phyloP scores from a whole-genome alignment of 2,888 invertebrate species.

The Caprella mutica region DNA sequence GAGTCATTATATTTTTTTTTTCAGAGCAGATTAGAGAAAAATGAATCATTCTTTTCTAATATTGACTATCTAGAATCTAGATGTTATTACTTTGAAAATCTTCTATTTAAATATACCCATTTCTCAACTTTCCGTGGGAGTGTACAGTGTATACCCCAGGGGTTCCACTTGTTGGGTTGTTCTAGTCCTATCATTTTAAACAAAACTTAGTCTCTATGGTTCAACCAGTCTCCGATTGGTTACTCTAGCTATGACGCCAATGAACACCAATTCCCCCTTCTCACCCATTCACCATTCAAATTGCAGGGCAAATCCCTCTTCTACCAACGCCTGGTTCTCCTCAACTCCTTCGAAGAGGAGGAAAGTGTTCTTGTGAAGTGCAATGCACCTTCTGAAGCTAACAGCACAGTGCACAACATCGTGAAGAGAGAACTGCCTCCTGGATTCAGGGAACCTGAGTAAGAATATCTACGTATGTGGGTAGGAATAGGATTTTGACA shows the following conservation, averaged over 20 bases:
- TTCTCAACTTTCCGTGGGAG: too few relatives aligned
- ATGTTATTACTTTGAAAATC: too few relatives aligned
- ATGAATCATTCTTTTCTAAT: too few relatives aligned
- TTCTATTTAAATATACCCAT: too few relatives aligned
- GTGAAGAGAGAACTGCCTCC: constrained; percentile 28
- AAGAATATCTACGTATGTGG: not conserved
- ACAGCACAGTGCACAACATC: constrained; percentile 15
- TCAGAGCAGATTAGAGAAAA: too few relatives aligned
- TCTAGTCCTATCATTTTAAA: too few relatives aligned
- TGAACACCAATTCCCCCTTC: too few relatives aligned
- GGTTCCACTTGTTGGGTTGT: too few relatives aligned
- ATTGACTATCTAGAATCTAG: too few relatives aligned
- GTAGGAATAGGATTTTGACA: not conserved
- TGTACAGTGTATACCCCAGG: too few relatives aligned
- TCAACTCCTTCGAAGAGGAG: not conserved
- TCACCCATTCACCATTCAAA: not conserved
- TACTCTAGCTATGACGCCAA: not conserved
- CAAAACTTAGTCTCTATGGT: not conserved
- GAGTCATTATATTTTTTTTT: too few relatives aligned
- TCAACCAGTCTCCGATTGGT: not conserved
- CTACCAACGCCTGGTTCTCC: constrained; percentile 14
- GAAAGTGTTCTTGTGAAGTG: constrained; percentile 17
- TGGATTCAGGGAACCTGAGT: constrained; percentile 31
- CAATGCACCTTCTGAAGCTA: not conserved
- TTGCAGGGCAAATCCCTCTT: constrained; percentile 16